Evolutionary conservation across 2,888 invertebrate species (phyloP), one percentile per base, ranked within the genome.

Genomic region (Hymenopus coronatus): DNA sequence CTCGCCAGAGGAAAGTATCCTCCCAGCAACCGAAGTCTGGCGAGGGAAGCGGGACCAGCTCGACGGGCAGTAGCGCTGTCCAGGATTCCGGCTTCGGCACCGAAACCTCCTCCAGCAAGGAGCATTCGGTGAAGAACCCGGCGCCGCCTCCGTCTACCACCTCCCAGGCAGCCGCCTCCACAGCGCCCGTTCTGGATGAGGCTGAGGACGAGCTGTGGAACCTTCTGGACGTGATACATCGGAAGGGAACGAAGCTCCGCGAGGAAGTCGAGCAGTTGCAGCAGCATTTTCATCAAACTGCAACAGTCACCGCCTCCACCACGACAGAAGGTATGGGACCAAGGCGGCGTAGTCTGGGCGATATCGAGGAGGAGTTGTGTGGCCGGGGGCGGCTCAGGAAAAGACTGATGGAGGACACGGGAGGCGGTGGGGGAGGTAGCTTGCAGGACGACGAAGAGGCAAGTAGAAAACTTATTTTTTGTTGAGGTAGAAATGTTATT

Each of bases 51-150:
- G 91, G 91, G 84, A 95, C 95, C 91, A 95, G 95, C 90, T 93
- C 93, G 89, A 94, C 94, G 90, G 94, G 94, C 91, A 94, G 94
- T 83, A 95, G 95, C 89, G 95, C 95, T 90, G 95, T 96, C 33
- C 96, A 96, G 92, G 98, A 98, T 94, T 97, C 97, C 87, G 98
- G 98, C 89, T 98, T 98, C 94, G 97, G 97, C 93, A 97, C 98
- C 90, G 98, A 98, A 94, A 97, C 97, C 88, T 97, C 97, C 88
- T 96, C 96, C 92, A 97, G 96, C 92, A 96, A 96, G 93, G 96
- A 96, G 93, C 96, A 97, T 91, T 70, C 94, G 91, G 93, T 92
- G 93, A 95, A 92, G 54, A 87, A 83, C 25, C 87, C 87, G 82
- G 82, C 27, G 33, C 87, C 54, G 70, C 54, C 28, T 15, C 88